Evolutionary conservation across 2,113 vertebrate species (phyloP), one percentile per base, ranked within the genome.

Genomic region (Etia nguti): DNA sequence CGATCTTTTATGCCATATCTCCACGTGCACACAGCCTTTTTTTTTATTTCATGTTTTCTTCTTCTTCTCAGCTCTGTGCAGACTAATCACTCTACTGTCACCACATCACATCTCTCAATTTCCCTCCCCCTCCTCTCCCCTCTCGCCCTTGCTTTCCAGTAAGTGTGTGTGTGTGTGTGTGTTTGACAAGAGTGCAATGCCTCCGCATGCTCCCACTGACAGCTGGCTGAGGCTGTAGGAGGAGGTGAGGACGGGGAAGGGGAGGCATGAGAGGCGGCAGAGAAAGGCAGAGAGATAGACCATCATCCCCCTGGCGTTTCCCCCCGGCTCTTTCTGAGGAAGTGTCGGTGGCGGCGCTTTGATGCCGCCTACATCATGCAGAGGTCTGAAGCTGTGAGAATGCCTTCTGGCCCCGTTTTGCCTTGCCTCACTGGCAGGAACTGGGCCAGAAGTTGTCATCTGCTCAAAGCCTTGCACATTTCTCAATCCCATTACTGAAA

Each of bases 131-230:
- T 34, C 68, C 9, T 70, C 68, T 84, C 77, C 46, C 46, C 70
- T 50, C 24, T 31, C 38, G 3, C 84, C 88, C 83, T 82, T 56
- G 15, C 90, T 80, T 86, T 88, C 85, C 80, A 38, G 88, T 90
- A 89, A 89, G 87, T 80, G 87, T 57, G 87, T 54, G 20, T 52
- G 62, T 24, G n/a, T 26, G 65, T 29, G 22, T 73, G 70, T 75
- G 70, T 31, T 11, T 20, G 26, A 77, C 70, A 50, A 90, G 92
- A 90, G 93, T 88, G 88, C 91, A 83, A 89, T 38, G 90, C 83
- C 83, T 83, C 88, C 15, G 55, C 89, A 93, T 65, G 84, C 92
- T 92, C 92, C 89, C 91, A 88, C 90, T 93, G 92, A 94, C 94
- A 94, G 93, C 92, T 94, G 92, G 83, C 84, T 88, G 3, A 46